Base-by-base conservation (phyloP, 2,797 vertebrate species). In the Hoplostethus mediterraneus region DNA sequence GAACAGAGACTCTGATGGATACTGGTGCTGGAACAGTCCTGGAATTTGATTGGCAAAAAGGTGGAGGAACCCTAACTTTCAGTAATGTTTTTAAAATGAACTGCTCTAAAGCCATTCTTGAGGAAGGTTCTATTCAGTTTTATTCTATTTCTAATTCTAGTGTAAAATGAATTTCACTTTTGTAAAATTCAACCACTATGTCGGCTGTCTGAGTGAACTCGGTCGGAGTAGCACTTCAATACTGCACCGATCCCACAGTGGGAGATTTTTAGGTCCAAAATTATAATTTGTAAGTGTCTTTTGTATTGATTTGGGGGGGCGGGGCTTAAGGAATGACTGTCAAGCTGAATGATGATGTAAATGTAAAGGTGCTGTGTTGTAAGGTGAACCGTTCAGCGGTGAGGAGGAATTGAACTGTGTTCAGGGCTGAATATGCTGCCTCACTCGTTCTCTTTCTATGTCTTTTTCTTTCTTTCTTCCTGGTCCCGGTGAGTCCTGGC, bases 231-330 rank as follows among this genome's bases (percentile, higher is more conserved):
- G 40, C 33, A 40, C 25, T 58, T 42, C 0, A 61, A 42, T 36
- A 0, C n/a, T 8, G 40, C 11, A 14, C 64, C 3, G n/a, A 53
- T 82, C 74, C 76, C 81, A 71, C 75, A 63, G 75, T 57, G 58
- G 74, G 70, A 79, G 64, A 3, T 17, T 14, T 73, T 58, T 8
- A 42, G 2, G 31, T 59, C 13, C 12, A 58, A 12, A 51, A 16
- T 13, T 4, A 6, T 28, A 33, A 14, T 60, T 77, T 47, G 12
- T 58, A 21, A 59, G 67, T 17, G 25, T 38, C 7, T 49, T 11
- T 11, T 7, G 2, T 3, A 21, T 10, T 14, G 45, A 45, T 66
- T 68, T 45, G 8, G 33, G 1, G 25, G 13, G 36, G 2, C 12
- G 11, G 3, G 33, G 52, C 5, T 6, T 17, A 21, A 17, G 1